These are phyloP conservation scores for Sinocyclocheilus anshuiensis DNA, from an alignment of 2,113 vertebrate genomes.

Conservation along the genomic window DNA sequence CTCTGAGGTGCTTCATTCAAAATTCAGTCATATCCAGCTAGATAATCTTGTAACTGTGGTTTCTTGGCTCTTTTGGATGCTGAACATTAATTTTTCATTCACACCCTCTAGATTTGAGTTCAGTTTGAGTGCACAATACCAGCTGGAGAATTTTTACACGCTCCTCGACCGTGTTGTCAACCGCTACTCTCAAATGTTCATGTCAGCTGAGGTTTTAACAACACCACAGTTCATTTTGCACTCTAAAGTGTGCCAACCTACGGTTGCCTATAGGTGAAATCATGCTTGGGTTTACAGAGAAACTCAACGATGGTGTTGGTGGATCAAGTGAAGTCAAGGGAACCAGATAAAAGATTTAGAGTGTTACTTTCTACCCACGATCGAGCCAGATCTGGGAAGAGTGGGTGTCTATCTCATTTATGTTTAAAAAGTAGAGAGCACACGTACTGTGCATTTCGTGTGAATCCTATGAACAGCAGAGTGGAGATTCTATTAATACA, in stretches of 20 bases:
- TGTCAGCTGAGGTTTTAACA: conserved; percentile 3
- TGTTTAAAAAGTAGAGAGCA: conserved; percentile 69
- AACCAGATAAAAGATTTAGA: conserved; percentile 75
- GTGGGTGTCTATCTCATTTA: conserved; percentile 72
- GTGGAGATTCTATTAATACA: conserved; percentile 68
- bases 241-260: background rate
- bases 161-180: conserved; percentile 50
- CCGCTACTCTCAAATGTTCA: conserved; percentile 1
- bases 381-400: conserved; percentile 63
- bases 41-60: conserved; percentile 13
- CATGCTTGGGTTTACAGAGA: conserved; percentile 59
- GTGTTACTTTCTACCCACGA: conserved; percentile 61
- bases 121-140: conserved; percentile 54
- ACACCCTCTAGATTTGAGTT: conserved; percentile 36
- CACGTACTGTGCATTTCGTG: conserved; percentile 59
- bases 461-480: conserved; percentile 65
- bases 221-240: conserved; percentile 21
- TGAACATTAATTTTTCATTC: conserved; percentile 57
- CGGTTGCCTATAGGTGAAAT: conserved; percentile 43
- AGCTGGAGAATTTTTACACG: conserved; percentile 50
- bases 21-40: conserved; percentile 13
- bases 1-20: background rate
- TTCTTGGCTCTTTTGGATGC: conserved; percentile 29
- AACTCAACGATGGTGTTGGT: conserved; percentile 66
- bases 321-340: conserved; percentile 71